A percentile compares a stretch with the other conserved stretches of the same genome.
Evolutionary conservation across 2,888 invertebrate genomes (phyloP).

Genomic region (Azorinus chamasolen): DNA sequence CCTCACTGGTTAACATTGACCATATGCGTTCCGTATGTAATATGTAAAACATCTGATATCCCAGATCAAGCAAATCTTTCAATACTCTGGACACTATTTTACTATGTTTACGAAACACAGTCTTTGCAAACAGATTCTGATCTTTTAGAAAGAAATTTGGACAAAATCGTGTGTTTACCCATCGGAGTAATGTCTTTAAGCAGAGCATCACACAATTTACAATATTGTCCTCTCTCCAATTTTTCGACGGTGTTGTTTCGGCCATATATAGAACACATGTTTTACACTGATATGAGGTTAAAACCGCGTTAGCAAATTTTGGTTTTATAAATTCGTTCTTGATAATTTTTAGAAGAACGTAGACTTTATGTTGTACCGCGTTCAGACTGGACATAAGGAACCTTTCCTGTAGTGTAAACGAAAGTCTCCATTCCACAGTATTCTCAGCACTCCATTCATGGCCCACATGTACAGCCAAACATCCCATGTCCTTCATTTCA

Average conservation of each 20-base stretch:
- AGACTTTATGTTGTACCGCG: slow-evolving; percentile 24
- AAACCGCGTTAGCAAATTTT: neutral
- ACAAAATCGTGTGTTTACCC: neutral
- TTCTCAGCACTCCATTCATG: slow-evolving; percentile 2
- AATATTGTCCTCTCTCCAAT: neutral
- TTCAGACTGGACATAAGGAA: slow-evolving; percentile 32
- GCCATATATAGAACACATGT: neutral
- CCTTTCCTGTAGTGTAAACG: slow-evolving; percentile 22
- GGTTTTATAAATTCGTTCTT: slow-evolving; percentile 20
- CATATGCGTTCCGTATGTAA: too few relatives aligned
- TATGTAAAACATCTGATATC: too few relatives aligned
- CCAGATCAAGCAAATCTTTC: too few relatives aligned
- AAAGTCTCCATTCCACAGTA: slow-evolving; percentile 33
- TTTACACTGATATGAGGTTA: slow-evolving; percentile 10
- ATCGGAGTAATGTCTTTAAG: neutral
- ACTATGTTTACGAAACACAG: too few relatives aligned
- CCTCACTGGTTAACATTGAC: too few relatives aligned
- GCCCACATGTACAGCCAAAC: slow-evolving; percentile 1
- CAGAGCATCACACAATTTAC: neutral
- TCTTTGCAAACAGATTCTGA: slow-evolving; percentile 4
- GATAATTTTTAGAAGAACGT: slow-evolving; percentile 28
- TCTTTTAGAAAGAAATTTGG: slow-evolving; percentile 12
- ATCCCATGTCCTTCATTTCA: neutral
- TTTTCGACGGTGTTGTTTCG: neutral
- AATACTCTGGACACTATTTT: too few relatives aligned